Base-by-base conservation (phyloP, 2,888 invertebrate species). In the Brenthis hecate region DNA sequence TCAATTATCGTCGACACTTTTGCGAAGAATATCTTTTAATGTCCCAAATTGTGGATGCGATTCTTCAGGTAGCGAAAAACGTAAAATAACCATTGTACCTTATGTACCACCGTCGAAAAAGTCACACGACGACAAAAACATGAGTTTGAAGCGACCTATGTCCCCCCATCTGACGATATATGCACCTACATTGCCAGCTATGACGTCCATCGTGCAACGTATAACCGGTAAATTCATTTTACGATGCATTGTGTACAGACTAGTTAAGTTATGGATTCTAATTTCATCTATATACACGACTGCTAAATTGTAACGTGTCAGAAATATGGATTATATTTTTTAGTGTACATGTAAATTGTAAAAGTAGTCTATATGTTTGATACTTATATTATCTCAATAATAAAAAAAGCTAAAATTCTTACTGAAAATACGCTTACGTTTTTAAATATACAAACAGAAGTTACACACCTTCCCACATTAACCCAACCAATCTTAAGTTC, bases 111-210 rank as follows among this genome's bases (percentile, higher is more conserved):
- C 76, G 0, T 77, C 82, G 3, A 77, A 80, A 6, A 93, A 93
- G 77, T 86, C 92, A 6, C 94, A 95, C 73, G 95, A 96, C 77
- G 94, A 95, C 65, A 95, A 94, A 79, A 98, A 98, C 85, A 94
- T 94, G 85, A 89, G 94, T 43, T 85, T 98, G 14, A 94, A 94
- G 1, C 93, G 98, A 71, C 97, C 97, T 0, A 92, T 97, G 92
- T 97, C 98, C 0, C 98, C 98, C 0, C 97, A 98, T 88, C 85
- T 98, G 69, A 94, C 95, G 6, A 96, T 98, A 75, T 97, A 97
- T 81, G 94, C 95, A 69, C 93, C 94, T 0, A 97, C 97, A 78
- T 79, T 98, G 58, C 96, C 98, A 1, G 93, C 96, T 0, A 84
- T 96, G 81, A 92, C 98, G 36, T 99, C 98, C 0, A 94, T 99